Evolutionary conservation across 2,888 invertebrate species (phyloP).

Genomic region (Nomada fucata): DNA sequence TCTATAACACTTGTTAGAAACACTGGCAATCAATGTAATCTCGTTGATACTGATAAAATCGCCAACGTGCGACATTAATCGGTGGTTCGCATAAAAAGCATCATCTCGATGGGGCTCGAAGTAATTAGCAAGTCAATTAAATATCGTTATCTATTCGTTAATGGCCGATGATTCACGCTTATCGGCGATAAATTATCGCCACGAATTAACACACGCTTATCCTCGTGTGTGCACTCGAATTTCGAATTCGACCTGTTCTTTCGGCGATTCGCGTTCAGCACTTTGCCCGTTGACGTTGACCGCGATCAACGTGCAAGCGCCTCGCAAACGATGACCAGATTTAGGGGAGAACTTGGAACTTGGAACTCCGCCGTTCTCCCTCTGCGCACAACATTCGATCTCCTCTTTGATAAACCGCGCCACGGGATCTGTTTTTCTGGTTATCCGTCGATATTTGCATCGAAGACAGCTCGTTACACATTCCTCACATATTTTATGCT

Average conservation of each 20-base stretch:
- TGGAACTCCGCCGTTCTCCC: background rate
- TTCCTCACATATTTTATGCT: constrained; percentile 34
- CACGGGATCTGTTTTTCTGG: constrained; percentile 8
- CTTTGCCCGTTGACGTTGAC: background rate
- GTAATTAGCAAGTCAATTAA: constrained; percentile 9
- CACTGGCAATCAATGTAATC: no score
- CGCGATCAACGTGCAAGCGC: background rate
- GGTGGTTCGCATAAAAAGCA: background rate
- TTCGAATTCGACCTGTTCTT: background rate
- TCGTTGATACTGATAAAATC: background rate
- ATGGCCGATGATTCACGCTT: background rate
- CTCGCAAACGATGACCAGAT: background rate
- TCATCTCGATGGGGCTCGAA: no score
- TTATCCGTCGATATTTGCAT: constrained; percentile 10
- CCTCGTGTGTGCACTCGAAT: background rate
- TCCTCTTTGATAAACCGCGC: background rate
- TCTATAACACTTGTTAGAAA: no score
- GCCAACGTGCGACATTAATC: background rate
- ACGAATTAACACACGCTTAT: background rate
- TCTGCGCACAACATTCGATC: background rate
- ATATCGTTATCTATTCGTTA: background rate
- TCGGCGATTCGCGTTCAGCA: background rate
- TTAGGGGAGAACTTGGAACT: background rate
- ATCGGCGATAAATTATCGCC: background rate
- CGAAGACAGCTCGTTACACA: constrained; percentile 17